Evolutionary conservation across 1,140 invertebrate species (phyloP).

Genomic region (Mercenaria mercenaria): DNA sequence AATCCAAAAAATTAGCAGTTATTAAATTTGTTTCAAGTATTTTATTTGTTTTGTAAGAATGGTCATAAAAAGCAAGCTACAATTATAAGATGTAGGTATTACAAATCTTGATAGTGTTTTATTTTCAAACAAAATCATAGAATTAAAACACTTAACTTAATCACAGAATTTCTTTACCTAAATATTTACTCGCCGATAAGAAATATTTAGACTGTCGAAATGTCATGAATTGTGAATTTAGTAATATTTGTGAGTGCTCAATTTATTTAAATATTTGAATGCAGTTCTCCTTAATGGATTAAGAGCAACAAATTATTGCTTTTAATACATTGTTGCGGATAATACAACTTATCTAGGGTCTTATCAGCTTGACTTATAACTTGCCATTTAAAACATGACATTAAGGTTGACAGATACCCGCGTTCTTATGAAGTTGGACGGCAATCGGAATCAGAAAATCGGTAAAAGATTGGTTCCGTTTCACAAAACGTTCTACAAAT

Average conservation of each 20-base stretch:
- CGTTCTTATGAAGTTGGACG: too few relatives aligned
- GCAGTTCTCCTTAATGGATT: conserved; percentile 5
- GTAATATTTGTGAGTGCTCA: conserved; percentile 5
- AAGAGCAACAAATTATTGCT: conserved; percentile 36
- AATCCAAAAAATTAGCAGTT: too few relatives aligned
- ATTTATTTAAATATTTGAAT: conserved; percentile 39
- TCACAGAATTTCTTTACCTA: background rate
- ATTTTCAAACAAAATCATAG: background rate
- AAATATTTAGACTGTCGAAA: background rate
- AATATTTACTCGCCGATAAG: conserved; percentile 25
- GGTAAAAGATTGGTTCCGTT: too few relatives aligned
- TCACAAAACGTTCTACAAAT: too few relatives aligned
- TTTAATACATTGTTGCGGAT: conserved; percentile 26
- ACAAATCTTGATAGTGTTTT: too few relatives aligned
- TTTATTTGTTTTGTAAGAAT: too few relatives aligned
- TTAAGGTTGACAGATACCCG: background rate
- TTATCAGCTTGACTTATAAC: conserved; percentile 3
- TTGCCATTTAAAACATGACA: background rate
- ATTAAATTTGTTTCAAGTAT: too few relatives aligned
- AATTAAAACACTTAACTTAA: background rate
- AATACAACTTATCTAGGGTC: conserved; percentile 26
- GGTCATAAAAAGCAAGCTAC: too few relatives aligned
- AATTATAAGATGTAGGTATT: too few relatives aligned
- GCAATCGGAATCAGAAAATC: too few relatives aligned
- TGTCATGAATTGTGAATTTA: conserved; percentile 36